Conservation (phyloP, 1,140 invertebrate genomes). For the Penaeus indicus region DNA sequence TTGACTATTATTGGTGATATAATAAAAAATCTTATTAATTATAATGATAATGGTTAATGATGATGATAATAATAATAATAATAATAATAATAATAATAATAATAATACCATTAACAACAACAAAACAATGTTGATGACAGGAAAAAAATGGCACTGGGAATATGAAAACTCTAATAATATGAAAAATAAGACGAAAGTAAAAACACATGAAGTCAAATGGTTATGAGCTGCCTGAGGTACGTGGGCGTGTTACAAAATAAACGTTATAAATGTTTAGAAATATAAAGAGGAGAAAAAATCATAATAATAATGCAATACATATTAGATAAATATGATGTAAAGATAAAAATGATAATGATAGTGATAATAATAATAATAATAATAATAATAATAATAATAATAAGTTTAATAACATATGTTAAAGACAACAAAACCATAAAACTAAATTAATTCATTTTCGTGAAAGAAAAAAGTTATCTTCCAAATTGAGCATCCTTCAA, state of each 20-base stretch:
- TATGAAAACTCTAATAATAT: background rate
- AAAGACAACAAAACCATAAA: background rate
- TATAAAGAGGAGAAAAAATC: too few relatives aligned
- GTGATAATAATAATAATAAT: too few relatives aligned
- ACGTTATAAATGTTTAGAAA: background rate
- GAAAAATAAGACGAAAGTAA: background rate
- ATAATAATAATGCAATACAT: too few relatives aligned
- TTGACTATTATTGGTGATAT: too few relatives aligned
- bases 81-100: background rate
- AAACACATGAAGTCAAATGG: background rate
- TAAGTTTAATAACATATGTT: too few relatives aligned
- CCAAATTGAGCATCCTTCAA: too few relatives aligned
- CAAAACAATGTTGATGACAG: background rate
- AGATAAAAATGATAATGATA: too few relatives aligned
- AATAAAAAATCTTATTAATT: too few relatives aligned
- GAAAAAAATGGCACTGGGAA: too few relatives aligned
- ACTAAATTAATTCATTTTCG: background rate
- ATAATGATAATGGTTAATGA: background rate
- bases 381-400: background rate
- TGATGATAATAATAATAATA: background rate
- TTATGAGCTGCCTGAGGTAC: background rate
- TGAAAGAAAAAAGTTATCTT: too few relatives aligned
- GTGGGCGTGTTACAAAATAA: background rate
- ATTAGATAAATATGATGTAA: too few relatives aligned
- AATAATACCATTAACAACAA: background rate